Evolutionary conservation across 2,113 vertebrate species (phyloP).

Genomic region (Tupaia tana): DNA sequence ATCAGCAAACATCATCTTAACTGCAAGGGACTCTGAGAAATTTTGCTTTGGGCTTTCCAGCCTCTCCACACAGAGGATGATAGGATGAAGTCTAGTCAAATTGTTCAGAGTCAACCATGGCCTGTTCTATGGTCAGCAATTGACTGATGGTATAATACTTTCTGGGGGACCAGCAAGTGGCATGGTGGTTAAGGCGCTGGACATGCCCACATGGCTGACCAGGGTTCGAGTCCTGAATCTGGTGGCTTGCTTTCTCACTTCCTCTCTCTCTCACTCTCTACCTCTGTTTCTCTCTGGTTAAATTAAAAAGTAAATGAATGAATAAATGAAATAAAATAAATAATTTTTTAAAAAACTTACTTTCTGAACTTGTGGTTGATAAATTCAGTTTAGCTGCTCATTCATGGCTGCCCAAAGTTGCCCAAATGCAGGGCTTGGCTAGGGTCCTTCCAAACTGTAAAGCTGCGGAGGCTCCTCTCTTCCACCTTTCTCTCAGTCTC

Average conservation of each 20-base stretch:
- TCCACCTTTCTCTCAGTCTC: not conserved
- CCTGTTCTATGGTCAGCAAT: not conserved
- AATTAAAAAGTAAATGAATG: too few species aligned
- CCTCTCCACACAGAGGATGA: not conserved
- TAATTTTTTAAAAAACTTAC: too few species aligned
- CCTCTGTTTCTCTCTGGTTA: too few species aligned
- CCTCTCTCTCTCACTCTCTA: too few species aligned
- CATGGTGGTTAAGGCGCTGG: too few species aligned
- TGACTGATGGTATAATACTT: too few species aligned
- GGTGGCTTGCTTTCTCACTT: too few species aligned
- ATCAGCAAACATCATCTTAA: not conserved
- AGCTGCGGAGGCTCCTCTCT: not conserved
- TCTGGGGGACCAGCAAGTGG: too few species aligned
- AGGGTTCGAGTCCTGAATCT: too few species aligned
- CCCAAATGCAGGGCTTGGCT: not conserved
- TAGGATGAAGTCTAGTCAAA: not conserved
- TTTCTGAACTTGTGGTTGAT: not conserved
- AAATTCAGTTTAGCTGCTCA: not conserved
- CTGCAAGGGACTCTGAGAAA: not conserved
- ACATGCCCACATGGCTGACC: too few species aligned
- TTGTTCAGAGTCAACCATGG: not conserved
- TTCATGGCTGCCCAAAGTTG: not conserved
- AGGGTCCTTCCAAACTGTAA: not conserved
- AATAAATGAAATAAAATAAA: too few species aligned
- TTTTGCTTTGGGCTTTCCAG: not conserved